Percentiles rank a stretch among this genome's conserved stretches.
These are phyloP conservation scores for Scalopus aquaticus DNA, from an alignment of 2,113 vertebrate species.

Conservation along the genomic window DNA sequence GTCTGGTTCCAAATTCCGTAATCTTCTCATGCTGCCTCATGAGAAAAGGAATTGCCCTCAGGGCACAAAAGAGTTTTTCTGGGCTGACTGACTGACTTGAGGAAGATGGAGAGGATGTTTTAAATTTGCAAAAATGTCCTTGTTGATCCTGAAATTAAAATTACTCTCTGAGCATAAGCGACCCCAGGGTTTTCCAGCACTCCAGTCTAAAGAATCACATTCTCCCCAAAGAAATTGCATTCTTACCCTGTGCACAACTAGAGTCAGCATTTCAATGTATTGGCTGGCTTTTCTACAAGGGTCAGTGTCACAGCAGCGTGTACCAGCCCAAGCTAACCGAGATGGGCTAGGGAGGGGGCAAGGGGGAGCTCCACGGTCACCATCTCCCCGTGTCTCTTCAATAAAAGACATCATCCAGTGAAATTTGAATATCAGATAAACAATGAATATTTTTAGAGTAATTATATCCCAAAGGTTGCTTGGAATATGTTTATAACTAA, in stretches of 20 bases:
- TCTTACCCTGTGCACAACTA: background rate
- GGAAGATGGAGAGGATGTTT: constrained; percentile 16
- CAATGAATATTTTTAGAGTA: background rate
- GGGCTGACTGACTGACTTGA: background rate
- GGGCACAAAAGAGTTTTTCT: background rate
- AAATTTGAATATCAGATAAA: background rate
- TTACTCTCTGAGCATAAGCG: background rate
- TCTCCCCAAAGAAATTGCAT: background rate
- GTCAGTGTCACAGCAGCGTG: background rate
- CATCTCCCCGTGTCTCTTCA: background rate
- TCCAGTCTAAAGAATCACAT: background rate
- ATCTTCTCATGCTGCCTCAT: background rate
- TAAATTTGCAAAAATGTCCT: constrained; percentile 27
- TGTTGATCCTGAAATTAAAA: constrained; percentile 21
- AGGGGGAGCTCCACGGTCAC: background rate
- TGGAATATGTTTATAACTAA: background rate
- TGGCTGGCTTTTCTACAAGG: background rate
- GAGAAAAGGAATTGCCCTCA: background rate
- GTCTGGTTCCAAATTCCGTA: background rate
- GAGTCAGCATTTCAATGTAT: background rate
- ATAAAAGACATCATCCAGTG: background rate
- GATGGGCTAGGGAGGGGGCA: background rate
- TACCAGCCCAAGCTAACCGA: background rate
- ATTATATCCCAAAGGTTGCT: background rate
- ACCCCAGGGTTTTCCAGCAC: background rate